Base-by-base conservation (phyloP, 2,888 invertebrate species). In the Troglohyphantes excavatus region DNA sequence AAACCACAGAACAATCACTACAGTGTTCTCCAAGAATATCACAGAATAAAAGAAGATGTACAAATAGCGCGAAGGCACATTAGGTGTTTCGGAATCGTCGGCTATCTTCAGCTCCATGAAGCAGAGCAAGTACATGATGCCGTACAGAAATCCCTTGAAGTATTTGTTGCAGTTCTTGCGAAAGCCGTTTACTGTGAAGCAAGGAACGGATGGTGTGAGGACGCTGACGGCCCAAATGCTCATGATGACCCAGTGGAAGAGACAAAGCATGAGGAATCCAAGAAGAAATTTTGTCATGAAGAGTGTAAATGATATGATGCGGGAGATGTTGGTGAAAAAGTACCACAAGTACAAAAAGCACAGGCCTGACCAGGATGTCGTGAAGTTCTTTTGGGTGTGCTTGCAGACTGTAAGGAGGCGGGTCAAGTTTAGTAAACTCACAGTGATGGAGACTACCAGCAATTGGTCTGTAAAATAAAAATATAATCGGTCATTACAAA, bases 331-430 rank as follows among this genome's bases (percentile, higher is more conserved):
- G 72, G 96, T 95, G 91, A 96, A 95, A 92, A 97, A 96, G 93
- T 97, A 97, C 97, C 98, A 98, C 87, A 96, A 93, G 85, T 97
- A 96, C 93, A 97, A 97, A 91, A 97, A 94, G 6, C 95, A 93
- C 17, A 96, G 96, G 19, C 97, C 97, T 7, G 94, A 93, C 94
- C 95, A 95, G 70, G 95, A 61, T 17, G 67, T 90, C 3, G 70
- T 76, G 59, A 76, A 90, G 46, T 90, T 90, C 26, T 90, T 90
- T n/a, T 84, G 76, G 19, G 78, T 59, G 39, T 90, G 89, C 26
- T 84, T 90, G 70, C 89, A 90, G 0, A 73, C n/a, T 2, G 89
- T 90, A 6, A 90, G 21, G 13, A 90, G 83, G 19, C 83, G 76
- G 6, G 78, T 75, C 27, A 90, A 65, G 63, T 90, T 84, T 2